Percentiles rank a stretch among this genome's conserved stretches.
Conservation (phyloP, 2,113 vertebrate species). For the Heterotis niloticus region DNA sequence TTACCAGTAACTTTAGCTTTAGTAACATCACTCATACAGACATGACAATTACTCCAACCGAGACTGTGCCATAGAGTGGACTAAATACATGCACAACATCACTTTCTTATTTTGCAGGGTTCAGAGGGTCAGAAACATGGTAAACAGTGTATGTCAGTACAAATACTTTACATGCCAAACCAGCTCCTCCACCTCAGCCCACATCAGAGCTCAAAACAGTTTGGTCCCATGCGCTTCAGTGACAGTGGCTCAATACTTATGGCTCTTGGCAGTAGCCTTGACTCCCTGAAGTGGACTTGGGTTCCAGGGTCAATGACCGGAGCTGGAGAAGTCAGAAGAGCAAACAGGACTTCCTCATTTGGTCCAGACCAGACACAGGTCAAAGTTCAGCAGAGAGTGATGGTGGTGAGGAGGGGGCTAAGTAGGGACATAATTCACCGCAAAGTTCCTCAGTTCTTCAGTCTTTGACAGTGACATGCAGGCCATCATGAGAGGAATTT, state of each 20-base stretch:
- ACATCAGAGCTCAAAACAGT: neutral
- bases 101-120: neutral
- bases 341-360: neutral
- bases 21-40: neutral
- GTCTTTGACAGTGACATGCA: neutral
- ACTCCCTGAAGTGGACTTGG: neutral
- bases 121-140: neutral
- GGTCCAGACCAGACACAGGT: neutral
- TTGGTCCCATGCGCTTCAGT: neutral
- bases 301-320: neutral
- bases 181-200: neutral
- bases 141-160: neutral
- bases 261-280: neutral
- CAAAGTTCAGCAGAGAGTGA: neutral
- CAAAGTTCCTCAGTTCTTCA: neutral
- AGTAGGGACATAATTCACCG: neutral
- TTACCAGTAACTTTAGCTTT: conserved; percentile 1
- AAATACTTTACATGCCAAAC: neutral
- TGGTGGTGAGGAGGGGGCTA: no score
- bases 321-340: neutral
- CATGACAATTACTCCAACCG: neutral
- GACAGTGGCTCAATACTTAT: neutral
- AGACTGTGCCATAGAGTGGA: neutral
- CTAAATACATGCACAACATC: conserved; percentile 6
- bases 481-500: neutral